A percentile compares a stretch with the other conserved stretches of the same genome.
These are phyloP conservation scores for Camelus bactrianus DNA, from an alignment of 2,113 vertebrate genomes.

Conservation along the genomic window DNA sequence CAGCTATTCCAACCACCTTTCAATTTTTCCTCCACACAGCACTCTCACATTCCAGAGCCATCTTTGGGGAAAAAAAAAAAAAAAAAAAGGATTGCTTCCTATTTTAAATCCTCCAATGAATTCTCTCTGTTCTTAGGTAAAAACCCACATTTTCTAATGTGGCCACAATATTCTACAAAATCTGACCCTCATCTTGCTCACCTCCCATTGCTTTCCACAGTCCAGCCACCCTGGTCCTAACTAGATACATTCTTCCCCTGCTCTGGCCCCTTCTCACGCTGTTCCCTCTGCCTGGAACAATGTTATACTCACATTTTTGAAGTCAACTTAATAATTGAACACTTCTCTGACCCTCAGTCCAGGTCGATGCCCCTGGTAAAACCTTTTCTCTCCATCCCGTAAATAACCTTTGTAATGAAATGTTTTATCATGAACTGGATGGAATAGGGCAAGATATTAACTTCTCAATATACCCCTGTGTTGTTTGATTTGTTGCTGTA, in stretches of 20 bases:
- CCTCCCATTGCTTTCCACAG: not conserved
- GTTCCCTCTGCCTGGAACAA: not conserved
- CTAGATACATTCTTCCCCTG: not conserved
- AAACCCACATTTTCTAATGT: not conserved
- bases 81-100: not conserved
- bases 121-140: not conserved
- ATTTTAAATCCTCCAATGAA: not conserved
- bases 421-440: not conserved
- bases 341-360: not conserved
- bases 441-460: not conserved
- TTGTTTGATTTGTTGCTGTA: not conserved
- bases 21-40: not conserved
- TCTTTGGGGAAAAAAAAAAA: not conserved
- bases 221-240: not conserved
- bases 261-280: not conserved
- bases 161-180: not conserved
- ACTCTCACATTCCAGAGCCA: not conserved
- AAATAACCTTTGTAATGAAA: not conserved
- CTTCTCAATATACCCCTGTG: not conserved
- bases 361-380: not conserved
- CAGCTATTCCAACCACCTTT: not conserved
- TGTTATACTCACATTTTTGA: not conserved
- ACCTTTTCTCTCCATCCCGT: not conserved
- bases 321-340: not conserved
- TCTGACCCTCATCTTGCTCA: not conserved